phyloP scores from a whole-genome alignment of 2,888 invertebrate genomes.

The Drosophila mercatorum region DNA sequence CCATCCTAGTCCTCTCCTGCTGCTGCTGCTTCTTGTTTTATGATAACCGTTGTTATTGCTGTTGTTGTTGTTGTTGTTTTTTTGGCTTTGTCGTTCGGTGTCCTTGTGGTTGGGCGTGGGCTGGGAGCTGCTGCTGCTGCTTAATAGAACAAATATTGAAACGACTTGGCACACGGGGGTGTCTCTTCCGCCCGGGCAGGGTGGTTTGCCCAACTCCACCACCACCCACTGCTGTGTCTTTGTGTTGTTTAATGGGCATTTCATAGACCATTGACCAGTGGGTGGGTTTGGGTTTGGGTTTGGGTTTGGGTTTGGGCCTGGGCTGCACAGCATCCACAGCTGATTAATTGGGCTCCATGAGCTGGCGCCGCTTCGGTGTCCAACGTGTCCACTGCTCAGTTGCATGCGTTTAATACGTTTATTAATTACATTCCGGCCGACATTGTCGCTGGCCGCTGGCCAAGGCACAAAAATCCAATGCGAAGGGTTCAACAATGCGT shows the following conservation, averaged over 20 bases:
- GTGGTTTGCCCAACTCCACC: conserved; percentile 6
- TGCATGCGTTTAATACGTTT: conserved; percentile 79
- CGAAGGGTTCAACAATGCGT: conserved; percentile 74
- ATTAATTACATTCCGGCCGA: conserved; percentile 75
- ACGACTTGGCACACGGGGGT: conserved; percentile 47
- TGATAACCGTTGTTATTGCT: conserved; percentile 34
- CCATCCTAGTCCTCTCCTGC: background rate
- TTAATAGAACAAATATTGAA: conserved; percentile 77
- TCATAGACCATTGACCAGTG: conserved; percentile 79
- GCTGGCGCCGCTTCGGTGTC: background rate
- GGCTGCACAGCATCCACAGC: conserved; percentile 5
- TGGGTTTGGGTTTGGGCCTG: too few species aligned
- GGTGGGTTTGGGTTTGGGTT: conserved; percentile 8
- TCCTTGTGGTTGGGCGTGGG: background rate
- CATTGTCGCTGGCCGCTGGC: conserved; percentile 53
- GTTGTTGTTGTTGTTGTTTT: conserved; percentile 16
- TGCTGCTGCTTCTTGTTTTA: conserved; percentile 36
- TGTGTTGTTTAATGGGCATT: conserved; percentile 70
- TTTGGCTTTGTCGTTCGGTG: conserved; percentile 12
- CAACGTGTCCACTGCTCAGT: conserved; percentile 49
- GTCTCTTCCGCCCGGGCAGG: conserved; percentile 11
- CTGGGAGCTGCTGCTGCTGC: conserved; percentile 28
- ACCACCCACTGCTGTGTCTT: background rate
- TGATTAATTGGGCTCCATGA: conserved; percentile 73
- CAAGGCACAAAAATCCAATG: conserved; percentile 59